phyloP scores from a whole-genome alignment of 2,113 vertebrate genomes.

The Ceyx margarethae region DNA sequence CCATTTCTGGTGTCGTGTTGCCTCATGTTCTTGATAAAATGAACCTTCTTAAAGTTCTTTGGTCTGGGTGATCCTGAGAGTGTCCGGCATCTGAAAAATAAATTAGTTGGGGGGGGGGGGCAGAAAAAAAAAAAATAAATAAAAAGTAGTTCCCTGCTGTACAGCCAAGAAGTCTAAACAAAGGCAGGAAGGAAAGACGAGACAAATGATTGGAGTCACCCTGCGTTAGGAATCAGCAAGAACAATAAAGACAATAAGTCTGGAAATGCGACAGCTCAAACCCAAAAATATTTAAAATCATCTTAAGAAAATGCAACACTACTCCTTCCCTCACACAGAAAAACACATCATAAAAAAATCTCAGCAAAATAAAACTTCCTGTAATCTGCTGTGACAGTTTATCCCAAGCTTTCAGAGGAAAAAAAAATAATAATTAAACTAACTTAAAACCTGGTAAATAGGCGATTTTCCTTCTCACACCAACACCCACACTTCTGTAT shows the following conservation, averaged over 20 bases:
- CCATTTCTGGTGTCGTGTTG: constrained; percentile 94
- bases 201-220: constrained; percentile 61
- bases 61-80: constrained; percentile 98
- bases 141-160: background rate
- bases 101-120: background rate
- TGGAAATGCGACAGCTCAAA: constrained; percentile 25
- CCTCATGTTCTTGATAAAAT: constrained; percentile 98
- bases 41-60: constrained; percentile 99
- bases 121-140: background rate
- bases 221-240: constrained; percentile 24
- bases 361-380: constrained; percentile 4
- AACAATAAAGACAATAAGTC: constrained; percentile 50
- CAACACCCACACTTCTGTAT: background rate
- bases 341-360: background rate
- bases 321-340: background rate
- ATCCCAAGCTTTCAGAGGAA: background rate
- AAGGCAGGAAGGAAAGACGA: constrained; percentile 78
- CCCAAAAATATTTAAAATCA: constrained; percentile 8
- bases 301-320: constrained; percentile 4
- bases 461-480: background rate
- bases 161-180: constrained; percentile 63
- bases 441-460: background rate
- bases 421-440: background rate
- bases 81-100: constrained; percentile 91
- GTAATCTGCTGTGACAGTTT: background rate